A percentile compares a stretch with the other conserved stretches of the same genome.
These are phyloP conservation scores for Lates calcarifer DNA, from an alignment of 2,113 vertebrate genomes.

Conservation along the genomic window DNA sequence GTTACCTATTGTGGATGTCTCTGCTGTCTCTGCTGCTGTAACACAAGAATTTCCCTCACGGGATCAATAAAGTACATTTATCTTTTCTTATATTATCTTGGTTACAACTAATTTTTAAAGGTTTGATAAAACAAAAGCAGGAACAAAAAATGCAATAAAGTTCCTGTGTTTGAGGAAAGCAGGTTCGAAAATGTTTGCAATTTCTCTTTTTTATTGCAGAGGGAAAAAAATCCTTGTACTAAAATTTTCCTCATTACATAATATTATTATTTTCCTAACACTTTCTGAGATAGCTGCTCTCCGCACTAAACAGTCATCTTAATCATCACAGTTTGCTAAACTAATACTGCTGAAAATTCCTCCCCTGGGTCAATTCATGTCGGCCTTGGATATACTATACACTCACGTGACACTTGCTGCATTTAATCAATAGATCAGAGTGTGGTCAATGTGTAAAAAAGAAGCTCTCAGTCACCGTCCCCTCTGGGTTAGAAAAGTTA, in stretches of 20 bases:
- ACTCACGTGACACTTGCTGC: neutral
- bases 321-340: neutral
- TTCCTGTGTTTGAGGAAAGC: neutral
- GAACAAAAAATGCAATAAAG: neutral
- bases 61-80: no score
- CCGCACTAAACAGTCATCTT: neutral
- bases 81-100: neutral
- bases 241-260: neutral
- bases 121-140: neutral
- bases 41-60: no score
- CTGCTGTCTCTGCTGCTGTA: no score
- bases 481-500: neutral
- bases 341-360: neutral
- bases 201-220: neutral
- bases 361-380: neutral
- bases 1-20: no score
- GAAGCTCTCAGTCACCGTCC: neutral
- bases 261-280: neutral
- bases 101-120: neutral
- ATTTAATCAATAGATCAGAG: conserved; percentile 15
- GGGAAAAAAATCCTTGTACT: neutral
- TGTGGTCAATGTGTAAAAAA: neutral
- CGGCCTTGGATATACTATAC: neutral
- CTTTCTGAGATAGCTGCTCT: neutral
- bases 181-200: neutral